Base-by-base conservation (phyloP, 1,140 invertebrate genomes). In the Patella vulgata region DNA sequence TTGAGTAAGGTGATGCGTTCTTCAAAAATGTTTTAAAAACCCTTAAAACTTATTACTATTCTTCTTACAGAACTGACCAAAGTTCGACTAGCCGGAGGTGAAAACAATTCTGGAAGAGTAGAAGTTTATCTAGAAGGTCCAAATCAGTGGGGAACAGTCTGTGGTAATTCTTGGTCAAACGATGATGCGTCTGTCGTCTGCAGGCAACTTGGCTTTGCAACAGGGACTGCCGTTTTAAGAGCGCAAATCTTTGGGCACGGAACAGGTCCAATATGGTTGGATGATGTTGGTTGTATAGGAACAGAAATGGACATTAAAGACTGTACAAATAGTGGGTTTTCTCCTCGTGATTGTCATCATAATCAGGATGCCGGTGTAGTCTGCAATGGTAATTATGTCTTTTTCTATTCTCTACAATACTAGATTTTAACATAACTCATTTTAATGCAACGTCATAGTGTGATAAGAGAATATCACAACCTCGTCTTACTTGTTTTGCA, bases 301-400 rank as follows among this genome's bases (percentile, higher is more conserved):
- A 23, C 42, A 46, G 31, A 50, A 33, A 46, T 3, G 12, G 31
- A 46, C 25, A 12, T 63, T n/a, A 5, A 42, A 11, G 36, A 52
- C 1, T 43, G 47, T 25, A 23, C 40, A 28, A 27, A 52, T 11
- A 70, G 48, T 19, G 51, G 43, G 0, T 68, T 68, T 61, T 64
- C 66, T 0, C 30, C 19, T 4, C 71, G 68, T 74, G 89, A 92
- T 72, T 93, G 92, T 70, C 82, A 83, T 23, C 85, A 88, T 17
- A 85, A 88, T 68, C 90, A 93, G 81, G 91, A 88, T 53, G 76
- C 71, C 8, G 71, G 75, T 25, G 72, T 82, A 11, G 59, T 64
- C 19, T 82, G 80, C 39, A 52, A 52, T 36, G 47, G 53, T 56
- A 55, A 12, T 6, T 56, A 25, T 27, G 27, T 28, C 5, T 56